Evolutionary conservation across 2,888 invertebrate species (phyloP).

Genomic region (Troglohyphantes excavatus): DNA sequence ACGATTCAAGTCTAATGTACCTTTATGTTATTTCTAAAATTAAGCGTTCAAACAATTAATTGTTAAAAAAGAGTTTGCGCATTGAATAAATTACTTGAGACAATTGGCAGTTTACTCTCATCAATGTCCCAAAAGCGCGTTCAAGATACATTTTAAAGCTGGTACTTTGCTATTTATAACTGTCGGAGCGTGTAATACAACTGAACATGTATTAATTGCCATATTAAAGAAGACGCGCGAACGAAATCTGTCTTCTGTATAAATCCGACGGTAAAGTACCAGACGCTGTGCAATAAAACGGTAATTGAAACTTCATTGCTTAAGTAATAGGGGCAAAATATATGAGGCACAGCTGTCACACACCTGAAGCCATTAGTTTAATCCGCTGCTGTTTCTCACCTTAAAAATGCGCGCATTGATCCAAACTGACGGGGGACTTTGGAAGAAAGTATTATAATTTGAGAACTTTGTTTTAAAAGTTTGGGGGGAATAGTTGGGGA

Average conservation of each 20-base stretch:
- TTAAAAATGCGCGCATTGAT: constrained; percentile 71
- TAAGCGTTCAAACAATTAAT: too few species aligned
- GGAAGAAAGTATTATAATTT: constrained; percentile 62
- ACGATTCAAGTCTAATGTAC: too few species aligned
- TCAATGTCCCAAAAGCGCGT: too few species aligned
- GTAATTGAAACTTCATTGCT: constrained; percentile 72
- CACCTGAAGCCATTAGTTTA: constrained; percentile 64
- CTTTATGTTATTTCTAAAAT: too few species aligned
- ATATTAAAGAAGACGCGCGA: too few species aligned
- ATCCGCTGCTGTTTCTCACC: constrained; percentile 40
- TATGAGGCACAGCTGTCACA: constrained; percentile 69
- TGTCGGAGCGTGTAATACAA: constrained; percentile 10
- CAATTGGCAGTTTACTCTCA: too few species aligned
- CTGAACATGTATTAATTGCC: too few species aligned
- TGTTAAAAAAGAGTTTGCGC: too few species aligned
- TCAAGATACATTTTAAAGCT: too few species aligned
- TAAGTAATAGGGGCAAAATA: constrained; percentile 67
- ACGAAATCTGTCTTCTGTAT: neutral
- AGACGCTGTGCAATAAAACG: constrained; percentile 54
- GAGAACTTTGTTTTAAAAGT: constrained; percentile 73
- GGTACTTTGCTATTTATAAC: constrained; percentile 23
- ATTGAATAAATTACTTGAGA: too few species aligned
- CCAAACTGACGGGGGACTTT: constrained; percentile 48
- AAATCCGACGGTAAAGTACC: neutral
- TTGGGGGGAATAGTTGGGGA: constrained; percentile 27